Percentiles rank a stretch among this genome's conserved stretches.
Conservation (phyloP, 2,113 vertebrate genomes). For the Trogon melanurus region DNA sequence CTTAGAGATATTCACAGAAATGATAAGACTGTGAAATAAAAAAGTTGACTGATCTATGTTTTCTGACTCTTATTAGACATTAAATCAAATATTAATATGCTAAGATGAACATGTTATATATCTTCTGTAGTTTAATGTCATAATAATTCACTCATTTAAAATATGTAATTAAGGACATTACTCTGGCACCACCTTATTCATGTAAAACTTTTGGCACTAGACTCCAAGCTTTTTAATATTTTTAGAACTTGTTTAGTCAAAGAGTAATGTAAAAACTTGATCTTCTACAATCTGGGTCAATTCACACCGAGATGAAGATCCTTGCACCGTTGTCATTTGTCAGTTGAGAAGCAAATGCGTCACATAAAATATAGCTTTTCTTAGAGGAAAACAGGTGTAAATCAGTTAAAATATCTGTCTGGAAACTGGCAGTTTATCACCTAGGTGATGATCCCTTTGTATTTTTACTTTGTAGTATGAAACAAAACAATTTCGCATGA, state of each 20-base stretch:
- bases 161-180: not conserved
- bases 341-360: slow-evolving; percentile 53
- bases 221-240: not conserved
- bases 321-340: slow-evolving; percentile 48
- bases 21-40: not conserved
- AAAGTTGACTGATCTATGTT: not conserved
- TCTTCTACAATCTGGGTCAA: slow-evolving; percentile 16
- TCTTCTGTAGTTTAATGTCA: not conserved
- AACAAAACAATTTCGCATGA: slow-evolving; percentile 72
- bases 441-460: slow-evolving; percentile 74
- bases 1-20: not conserved
- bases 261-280: not conserved
- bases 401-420: slow-evolving; percentile 73
- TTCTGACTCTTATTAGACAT: not conserved
- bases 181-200: not conserved
- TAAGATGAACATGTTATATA: not conserved
- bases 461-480: slow-evolving; percentile 70
- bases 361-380: slow-evolving; percentile 62
- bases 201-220: not conserved
- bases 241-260: not conserved
- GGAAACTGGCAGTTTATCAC: slow-evolving; percentile 71
- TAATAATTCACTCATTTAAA: not conserved
- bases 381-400: slow-evolving; percentile 74
- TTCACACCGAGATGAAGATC: slow-evolving; percentile 55
- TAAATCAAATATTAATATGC: slow-evolving; percentile 18